Evolutionary conservation across 2,888 invertebrate species (phyloP), one percentile per base, ranked within the genome.

Genomic region (Pseudococcus longispinus): DNA sequence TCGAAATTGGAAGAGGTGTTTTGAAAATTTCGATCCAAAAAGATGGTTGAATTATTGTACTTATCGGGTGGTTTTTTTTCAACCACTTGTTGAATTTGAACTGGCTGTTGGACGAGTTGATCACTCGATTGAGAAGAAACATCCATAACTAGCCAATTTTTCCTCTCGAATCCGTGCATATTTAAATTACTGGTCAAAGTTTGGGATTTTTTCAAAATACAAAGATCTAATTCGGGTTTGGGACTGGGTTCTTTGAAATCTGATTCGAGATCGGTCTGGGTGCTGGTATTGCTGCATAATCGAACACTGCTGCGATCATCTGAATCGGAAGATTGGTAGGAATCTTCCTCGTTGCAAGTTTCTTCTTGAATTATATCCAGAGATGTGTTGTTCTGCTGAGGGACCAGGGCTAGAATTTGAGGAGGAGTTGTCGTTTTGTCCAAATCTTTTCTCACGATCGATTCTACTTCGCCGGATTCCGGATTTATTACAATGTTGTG

Each of bases 311-410:
- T 51, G 11, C 26, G 23, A 18, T 29, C 65, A 20, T 42, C 74
- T 1, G 84, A 84, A 15, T 60, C 84, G 13, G 84, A 84, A 65
- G 42, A 37, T 0, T 18, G 20, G 20, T 65, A 65, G 1, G 77
- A 80, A 20, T 80, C 77, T 0, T 80, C 42, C 11, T 42, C 77
- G 23, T 80, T 80, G 4, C 29, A 42, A 20, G 42, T n/a, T 32
- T 86, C 86, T 32, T 86, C 86, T 80, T 86, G 51, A 4, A 86
- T 86, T 1, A 86, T 86, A 26, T 80, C 86, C 2, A 86, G 32
- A 32, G 65, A 65, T 1, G 80, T 26, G 18, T 20, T 55, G n/a
- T n/a, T 51, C 6, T 46, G 86, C 46, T 32, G 26, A 29, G 11
- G 9, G 8, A 32, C 15, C 13, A 6, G 6, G 1, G 74, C 29